phyloP scores from a whole-genome alignment of 2,797 vertebrate genomes.

The Chelmon rostratus region DNA sequence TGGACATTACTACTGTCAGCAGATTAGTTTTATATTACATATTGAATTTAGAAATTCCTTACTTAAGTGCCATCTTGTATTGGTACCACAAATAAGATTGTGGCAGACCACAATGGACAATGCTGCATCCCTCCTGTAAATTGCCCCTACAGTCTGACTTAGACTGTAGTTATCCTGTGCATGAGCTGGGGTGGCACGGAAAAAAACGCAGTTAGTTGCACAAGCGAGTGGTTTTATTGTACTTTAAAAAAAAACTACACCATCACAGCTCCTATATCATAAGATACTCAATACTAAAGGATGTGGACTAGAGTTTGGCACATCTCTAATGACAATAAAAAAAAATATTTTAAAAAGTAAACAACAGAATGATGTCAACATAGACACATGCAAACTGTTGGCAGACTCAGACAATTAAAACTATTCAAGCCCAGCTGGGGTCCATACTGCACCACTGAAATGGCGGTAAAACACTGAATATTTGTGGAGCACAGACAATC shows the following conservation, averaged over 20 bases:
- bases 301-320: not conserved
- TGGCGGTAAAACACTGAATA: slow-evolving; percentile 45
- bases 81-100: not conserved
- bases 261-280: not conserved
- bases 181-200: no score
- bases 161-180: not conserved
- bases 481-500: slow-evolving; percentile 41
- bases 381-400: not conserved
- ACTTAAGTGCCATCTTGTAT: not conserved
- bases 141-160: not conserved
- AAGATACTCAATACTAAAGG: not conserved
- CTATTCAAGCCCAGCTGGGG: slow-evolving; percentile 41
- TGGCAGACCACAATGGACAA: not conserved
- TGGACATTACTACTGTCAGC: not conserved
- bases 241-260: not conserved
- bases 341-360: slow-evolving; percentile 8
- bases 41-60: not conserved
- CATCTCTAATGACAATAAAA: not conserved
- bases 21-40: not conserved
- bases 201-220: no score
- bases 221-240: not conserved
- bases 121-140: not conserved
- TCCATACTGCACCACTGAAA: slow-evolving; percentile 44
- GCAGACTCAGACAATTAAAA: slow-evolving; percentile 28
- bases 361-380: slow-evolving; percentile 10